Evolutionary conservation across 1,140 invertebrate genomes (phyloP).

Genomic region (Agrilus planipennis): DNA sequence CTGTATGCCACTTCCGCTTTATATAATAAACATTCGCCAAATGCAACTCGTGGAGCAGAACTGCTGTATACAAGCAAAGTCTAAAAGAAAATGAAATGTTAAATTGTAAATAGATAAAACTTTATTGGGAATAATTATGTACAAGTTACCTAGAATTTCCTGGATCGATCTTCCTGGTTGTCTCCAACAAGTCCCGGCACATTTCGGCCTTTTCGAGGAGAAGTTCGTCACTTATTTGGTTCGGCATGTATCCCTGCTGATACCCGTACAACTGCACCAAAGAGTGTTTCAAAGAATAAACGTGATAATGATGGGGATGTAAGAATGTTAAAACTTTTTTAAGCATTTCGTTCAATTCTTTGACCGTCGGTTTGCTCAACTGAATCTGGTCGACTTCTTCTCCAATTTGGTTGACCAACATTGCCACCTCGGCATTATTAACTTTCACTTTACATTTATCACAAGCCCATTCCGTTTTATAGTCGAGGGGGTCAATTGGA

Average conservation of each 20-base stretch:
- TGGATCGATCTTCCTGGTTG: constrained; percentile 55
- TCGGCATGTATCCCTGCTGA: constrained; percentile 43
- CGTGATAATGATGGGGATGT: constrained; percentile 71
- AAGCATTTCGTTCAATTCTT: constrained; percentile 47
- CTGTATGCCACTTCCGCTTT: constrained; percentile 37
- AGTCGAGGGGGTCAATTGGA: constrained; percentile 52
- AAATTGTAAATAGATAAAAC: no score
- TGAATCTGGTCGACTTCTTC: constrained; percentile 59
- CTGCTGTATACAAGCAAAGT: constrained; percentile 56
- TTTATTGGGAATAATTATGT: no score
- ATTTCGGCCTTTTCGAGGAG: constrained; percentile 51
- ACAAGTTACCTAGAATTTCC: constrained; percentile 37
- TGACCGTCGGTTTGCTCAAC: constrained; percentile 43
- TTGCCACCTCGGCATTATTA: constrained; percentile 41
- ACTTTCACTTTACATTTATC: constrained; percentile 50
- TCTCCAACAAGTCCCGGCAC: constrained; percentile 52
- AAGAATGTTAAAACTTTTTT: constrained; percentile 52
- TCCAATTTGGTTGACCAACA: constrained; percentile 54
- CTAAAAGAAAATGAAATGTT: constrained; percentile 28
- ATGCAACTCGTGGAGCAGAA: constrained; percentile 55
- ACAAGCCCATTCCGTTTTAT: constrained; percentile 63
- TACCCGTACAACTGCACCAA: constrained; percentile 64
- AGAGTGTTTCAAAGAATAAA: constrained; percentile 66
- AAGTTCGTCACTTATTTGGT: constrained; percentile 41
- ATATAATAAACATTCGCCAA: constrained; percentile 43